Percentiles rank a stretch among this genome's conserved stretches.
phyloP scores from a whole-genome alignment of 1,140 invertebrate species.

The Drosophila prosaltans region DNA sequence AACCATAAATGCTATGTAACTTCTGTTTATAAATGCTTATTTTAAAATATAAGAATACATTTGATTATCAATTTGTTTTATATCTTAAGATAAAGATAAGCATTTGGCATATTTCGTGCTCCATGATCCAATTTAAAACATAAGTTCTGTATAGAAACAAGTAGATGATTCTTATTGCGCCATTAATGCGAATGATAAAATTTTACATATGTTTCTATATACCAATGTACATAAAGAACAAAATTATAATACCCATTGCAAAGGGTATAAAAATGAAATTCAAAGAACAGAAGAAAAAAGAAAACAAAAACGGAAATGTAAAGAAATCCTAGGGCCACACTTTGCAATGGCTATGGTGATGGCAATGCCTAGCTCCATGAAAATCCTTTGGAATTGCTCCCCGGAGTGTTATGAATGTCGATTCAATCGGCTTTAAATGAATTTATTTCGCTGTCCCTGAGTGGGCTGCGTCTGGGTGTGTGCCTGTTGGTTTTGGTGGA shows the following conservation, averaged over 20 bases:
- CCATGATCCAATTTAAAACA: no score
- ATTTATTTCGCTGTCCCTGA: slow-evolving; percentile 71
- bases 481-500: background rate
- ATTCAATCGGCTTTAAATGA: slow-evolving; percentile 82
- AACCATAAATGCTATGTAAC: no score
- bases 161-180: no score
- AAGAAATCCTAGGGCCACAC: slow-evolving; percentile 77
- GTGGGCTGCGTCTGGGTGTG: slow-evolving; percentile 12
- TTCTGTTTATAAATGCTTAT: no score
- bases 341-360: slow-evolving; percentile 48
- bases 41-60: no score
- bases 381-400: slow-evolving; percentile 83
- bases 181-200: no score
- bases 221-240: background rate
- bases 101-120: no score
- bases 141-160: no score
- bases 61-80: no score
- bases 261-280: slow-evolving; percentile 30
- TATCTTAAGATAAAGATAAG: no score
- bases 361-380: slow-evolving; percentile 69
- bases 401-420: slow-evolving; percentile 83
- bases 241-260: slow-evolving; percentile 5
- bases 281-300: slow-evolving; percentile 36
- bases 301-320: slow-evolving; percentile 74
- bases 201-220: no score